These are phyloP conservation scores for Hirudo medicinalis DNA, from an alignment of 1,140 invertebrate genomes.

Conservation along the genomic window DNA sequence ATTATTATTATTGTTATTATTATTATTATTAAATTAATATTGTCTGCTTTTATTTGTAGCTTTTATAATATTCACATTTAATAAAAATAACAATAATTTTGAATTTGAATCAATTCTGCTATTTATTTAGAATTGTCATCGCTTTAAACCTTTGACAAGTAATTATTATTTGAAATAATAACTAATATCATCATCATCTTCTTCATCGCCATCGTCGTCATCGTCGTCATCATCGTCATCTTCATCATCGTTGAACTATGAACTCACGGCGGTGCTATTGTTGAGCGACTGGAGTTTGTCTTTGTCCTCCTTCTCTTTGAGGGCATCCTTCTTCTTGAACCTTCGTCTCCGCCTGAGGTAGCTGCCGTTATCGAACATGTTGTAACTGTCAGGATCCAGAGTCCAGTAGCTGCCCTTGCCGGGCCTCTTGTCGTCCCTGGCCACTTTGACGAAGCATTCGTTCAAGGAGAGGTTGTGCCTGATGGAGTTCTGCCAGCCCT, in stretches of 20 bases:
- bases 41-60: no score
- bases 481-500: conserved; percentile 98
- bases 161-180: no score
- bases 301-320: conserved; percentile 19
- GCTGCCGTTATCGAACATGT: conserved; percentile 97
- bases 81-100: no score
- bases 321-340: conserved; percentile 89
- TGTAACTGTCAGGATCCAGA: conserved; percentile 83
- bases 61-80: no score
- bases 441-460: conserved; percentile 95
- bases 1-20: not conserved
- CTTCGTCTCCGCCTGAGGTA: conserved; percentile 72
- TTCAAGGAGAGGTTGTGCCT: conserved; percentile 90
- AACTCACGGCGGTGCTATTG: not conserved
- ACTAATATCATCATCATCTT: no score
- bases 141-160: no score
- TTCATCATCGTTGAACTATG: not conserved
- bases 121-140: no score
- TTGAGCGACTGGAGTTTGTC: not conserved
- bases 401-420: conserved; percentile 94
- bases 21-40: not conserved
- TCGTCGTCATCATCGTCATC: not conserved
- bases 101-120: no score
- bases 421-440: conserved; percentile 79
- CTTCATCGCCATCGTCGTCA: no score